Evolutionary conservation across 2,888 invertebrate genomes (phyloP).

Genomic region (Tipula unca): DNA sequence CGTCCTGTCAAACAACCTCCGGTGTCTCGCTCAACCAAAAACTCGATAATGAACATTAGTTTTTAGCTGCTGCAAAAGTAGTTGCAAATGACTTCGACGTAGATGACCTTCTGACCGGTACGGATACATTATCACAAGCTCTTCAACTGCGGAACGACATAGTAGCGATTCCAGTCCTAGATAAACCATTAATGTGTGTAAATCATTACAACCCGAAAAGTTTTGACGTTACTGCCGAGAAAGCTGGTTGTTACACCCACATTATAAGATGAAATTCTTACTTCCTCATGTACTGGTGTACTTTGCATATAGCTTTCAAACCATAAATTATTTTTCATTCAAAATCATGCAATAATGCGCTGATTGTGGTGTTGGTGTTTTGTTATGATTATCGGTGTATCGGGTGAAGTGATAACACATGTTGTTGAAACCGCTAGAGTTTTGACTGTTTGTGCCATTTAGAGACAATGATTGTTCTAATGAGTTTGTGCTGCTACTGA

Average conservation of each 20-base stretch:
- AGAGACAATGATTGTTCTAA: conserved; percentile 40
- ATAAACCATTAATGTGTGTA: conserved; percentile 45
- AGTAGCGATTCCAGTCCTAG: conserved; percentile 57
- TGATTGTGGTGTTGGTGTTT: conserved; percentile 26
- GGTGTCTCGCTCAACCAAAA: too few species aligned
- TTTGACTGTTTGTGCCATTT: conserved; percentile 25
- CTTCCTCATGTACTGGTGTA: conserved; percentile 35
- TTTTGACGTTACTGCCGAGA: conserved; percentile 35
- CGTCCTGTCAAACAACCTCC: too few species aligned
- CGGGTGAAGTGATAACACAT: conserved; percentile 35
- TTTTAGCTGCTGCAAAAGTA: too few species aligned
- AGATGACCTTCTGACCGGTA: too few species aligned
- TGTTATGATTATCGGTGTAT: conserved; percentile 34
- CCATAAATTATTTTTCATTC: conserved; percentile 47
- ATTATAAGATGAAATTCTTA: conserved; percentile 39
- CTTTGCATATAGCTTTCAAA: conserved; percentile 40
- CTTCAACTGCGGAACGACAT: too few species aligned
- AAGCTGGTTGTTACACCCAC: conserved; percentile 35
- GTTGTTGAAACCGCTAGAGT: conserved; percentile 18
- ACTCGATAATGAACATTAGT: too few species aligned
- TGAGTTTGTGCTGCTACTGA: conserved; percentile 41
- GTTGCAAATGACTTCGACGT: too few species aligned
- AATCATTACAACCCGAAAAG: conserved; percentile 39
- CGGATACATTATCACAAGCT: too few species aligned
- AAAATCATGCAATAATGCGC: conserved; percentile 32